phyloP scores from a whole-genome alignment of 2,888 invertebrate genomes.

The Drosophila yooni region DNA sequence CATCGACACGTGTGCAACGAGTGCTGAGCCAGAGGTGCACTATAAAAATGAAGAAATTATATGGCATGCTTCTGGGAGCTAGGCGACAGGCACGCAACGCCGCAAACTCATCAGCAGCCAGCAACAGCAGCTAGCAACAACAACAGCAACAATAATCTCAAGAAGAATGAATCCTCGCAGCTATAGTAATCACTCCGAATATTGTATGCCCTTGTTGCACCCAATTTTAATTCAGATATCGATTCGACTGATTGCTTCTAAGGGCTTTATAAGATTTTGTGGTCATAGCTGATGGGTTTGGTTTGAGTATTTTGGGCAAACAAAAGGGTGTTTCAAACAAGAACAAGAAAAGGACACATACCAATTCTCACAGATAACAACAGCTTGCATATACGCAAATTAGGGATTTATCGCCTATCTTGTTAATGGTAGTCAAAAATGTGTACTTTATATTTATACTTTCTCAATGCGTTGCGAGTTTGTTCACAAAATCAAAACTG shows the following conservation, averaged over 20 bases:
- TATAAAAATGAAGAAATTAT: constrained; percentile 73
- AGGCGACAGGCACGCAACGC: constrained; percentile 49
- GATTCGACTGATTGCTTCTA: not conserved
- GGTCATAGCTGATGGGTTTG: not conserved
- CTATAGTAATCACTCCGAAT: not conserved
- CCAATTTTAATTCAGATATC: not conserved
- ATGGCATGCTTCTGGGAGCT: constrained; percentile 57
- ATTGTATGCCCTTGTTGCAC: not conserved
- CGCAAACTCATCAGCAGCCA: constrained; percentile 54
- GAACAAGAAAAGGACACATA: not conserved
- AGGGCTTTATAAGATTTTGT: not conserved
- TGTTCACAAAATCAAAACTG: not conserved
- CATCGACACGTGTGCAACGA: constrained; percentile 50
- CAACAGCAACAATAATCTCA: constrained; percentile 16
- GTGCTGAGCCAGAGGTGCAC: constrained; percentile 60
- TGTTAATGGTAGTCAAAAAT: not conserved
- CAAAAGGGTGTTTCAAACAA: not conserved
- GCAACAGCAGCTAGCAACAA: constrained; percentile 8
- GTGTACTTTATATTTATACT: not conserved
- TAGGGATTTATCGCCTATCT: not conserved
- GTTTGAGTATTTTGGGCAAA: not conserved
- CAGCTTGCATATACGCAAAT: not conserved
- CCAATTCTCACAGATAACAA: not conserved
- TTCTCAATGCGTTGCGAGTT: not conserved
- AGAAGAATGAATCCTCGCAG: not conserved